Conservation (phyloP, 2,113 vertebrate species). For the Oreocharis arfaki region DNA sequence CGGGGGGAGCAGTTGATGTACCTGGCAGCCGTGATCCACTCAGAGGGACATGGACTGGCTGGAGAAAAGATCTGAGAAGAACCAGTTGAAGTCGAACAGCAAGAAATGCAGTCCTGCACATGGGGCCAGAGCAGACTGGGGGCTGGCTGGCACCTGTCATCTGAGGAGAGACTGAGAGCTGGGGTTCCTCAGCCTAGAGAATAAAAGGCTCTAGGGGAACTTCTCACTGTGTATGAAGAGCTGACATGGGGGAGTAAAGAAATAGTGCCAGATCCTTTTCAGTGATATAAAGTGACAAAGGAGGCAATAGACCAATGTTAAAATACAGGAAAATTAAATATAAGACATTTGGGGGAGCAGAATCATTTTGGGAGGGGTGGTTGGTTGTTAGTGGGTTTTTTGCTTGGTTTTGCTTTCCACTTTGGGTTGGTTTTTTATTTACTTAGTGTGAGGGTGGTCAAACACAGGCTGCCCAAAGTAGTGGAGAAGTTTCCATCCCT, state of each 20-base stretch:
- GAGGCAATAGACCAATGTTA: neutral
- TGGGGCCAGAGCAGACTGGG: neutral
- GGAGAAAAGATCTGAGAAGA: neutral
- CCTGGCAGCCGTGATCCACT: neutral
- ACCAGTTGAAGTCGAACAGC: accelerated
- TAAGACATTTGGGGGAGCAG: neutral
- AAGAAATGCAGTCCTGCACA: neutral
- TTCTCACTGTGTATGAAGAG: neutral
- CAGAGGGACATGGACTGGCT: neutral
- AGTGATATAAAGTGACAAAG: neutral
- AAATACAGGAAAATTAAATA: neutral
- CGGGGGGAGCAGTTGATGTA: accelerated
- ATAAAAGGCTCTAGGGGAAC: neutral
- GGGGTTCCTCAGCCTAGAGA: neutral
- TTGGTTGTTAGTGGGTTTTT: neutral
- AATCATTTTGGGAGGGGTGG: neutral
- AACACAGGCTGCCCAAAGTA: neutral
- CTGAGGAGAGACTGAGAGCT: neutral
- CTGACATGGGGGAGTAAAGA: neutral
- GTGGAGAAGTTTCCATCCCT: neutral
- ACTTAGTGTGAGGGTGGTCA: neutral
- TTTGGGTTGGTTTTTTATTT: neutral
- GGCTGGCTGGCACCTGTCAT: neutral
- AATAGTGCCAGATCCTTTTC: neutral
- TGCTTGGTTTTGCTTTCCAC: neutral